Evolutionary conservation across 2,797 vertebrate species (phyloP), one percentile per base, ranked within the genome.

Genomic region (Macroramphosus scolopax): DNA sequence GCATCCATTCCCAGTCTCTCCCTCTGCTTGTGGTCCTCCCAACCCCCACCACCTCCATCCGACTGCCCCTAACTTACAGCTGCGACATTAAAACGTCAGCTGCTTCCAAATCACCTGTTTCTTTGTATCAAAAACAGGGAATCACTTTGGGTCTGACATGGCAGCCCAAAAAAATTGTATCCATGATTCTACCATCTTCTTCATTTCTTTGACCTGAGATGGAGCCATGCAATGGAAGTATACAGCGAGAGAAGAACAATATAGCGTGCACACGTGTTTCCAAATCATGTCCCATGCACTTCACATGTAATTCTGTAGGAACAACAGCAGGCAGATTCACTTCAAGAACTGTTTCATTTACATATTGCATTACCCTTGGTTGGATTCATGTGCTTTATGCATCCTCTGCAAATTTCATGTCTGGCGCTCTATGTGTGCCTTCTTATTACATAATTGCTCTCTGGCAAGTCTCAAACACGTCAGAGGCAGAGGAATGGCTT

Each of bases 361-460:
- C 80, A 82, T 78, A 75, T 83, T 69, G 60, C 73, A 63, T 83
- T 77, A 78, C 34, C 60, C 69, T 73, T 54, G 68, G 49, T 63
- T 74, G 74, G 40, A 28, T 77, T 74, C 61, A 59, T 72, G 43
- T 69, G 63, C 51, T 60, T 68, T 31, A 41, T 68, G 56, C 50
- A 63, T 70, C 56, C 26, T 59, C 68, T 56, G 66, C 57, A 69
- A 55, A 40, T 31, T 67, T 56, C 44, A 57, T 58, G 71, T 66
- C 52, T 72, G 50, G 45, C 5, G 0, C 47, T 59, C 66, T 47
- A 41, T 50, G 53, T 70, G 64, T 6, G 55, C 41, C 48, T 76
- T 75, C 51, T 61, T 55, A 70, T 70, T 74, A 68, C 76, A 59
- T 80, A 66, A 64, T 28, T 44, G 52, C 65, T 72, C 63, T 46